Evolutionary conservation across 2,888 invertebrate species (phyloP), one percentile per base, ranked within the genome.

Genomic region (Epistrophe eligans): DNA sequence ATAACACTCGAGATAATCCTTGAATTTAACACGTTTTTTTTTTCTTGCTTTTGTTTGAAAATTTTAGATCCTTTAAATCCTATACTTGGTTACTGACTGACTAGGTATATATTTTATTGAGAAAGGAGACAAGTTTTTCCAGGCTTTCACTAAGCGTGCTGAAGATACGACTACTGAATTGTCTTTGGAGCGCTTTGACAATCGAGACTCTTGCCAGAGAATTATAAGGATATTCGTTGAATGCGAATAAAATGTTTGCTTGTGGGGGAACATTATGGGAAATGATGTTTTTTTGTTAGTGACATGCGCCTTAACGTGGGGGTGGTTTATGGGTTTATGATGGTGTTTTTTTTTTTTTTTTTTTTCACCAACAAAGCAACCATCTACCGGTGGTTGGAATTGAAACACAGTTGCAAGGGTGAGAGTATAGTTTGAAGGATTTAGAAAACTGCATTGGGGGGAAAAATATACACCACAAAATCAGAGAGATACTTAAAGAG

Each of bases 161-260:
- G 79, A 72, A 79, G 87, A 79, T 83, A 79, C 87, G 79, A 83
- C 87, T 87, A 83, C 87, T 87, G 87, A 87, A 83, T 87, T 55
- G 79, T 79, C 58, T 67, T 50, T 70, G 58, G 48, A 85, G 81
- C 50, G 60, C 50, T 79, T 77, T 81, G 77, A 81, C 80, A 84
- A 72, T 67, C 84, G 77, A 73, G 77, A 52, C 81, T 84, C 64
- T 74, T 71, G 77, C 77, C 77, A 62, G 77, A 45, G 73, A 67
- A 71, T 64, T 6, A 35, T 48, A 74, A 87, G 85, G 85, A 82
- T 74, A 85, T 77, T 57, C 57, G 32, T 3, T 60, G 28, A 45
- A 10, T 52, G 10, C 7, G 43, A 43, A 43, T 24, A 24, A 2
- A n/a, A 3, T 8, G 45, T 48, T 48, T 48, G 48, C 48, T 48